Percentiles rank a stretch among this genome's conserved stretches.
Evolutionary conservation across 2,888 invertebrate species (phyloP).

Genomic region (Operophtera brumata): DNA sequence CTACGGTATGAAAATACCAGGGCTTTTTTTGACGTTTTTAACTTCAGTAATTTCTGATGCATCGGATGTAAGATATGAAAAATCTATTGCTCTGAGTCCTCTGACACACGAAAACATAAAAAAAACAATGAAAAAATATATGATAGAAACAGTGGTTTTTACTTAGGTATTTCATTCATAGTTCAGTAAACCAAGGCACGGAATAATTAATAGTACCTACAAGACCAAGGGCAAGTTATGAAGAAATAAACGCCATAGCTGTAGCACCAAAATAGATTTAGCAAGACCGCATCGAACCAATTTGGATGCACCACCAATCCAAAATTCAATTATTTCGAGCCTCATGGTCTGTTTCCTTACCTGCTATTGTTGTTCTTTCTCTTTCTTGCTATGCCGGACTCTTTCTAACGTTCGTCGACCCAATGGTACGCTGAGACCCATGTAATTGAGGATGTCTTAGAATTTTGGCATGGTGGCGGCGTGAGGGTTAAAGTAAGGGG

Average conservation of each 20-base stretch:
- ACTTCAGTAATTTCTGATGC: too few relatives aligned
- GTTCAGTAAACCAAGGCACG: too few relatives aligned
- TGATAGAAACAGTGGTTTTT: too few relatives aligned
- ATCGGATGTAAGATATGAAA: too few relatives aligned
- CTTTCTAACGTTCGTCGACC: conserved; percentile 38
- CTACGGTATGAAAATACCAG: too few relatives aligned
- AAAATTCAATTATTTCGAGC: conserved; percentile 32
- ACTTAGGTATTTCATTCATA: too few relatives aligned
- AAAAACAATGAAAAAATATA: too few relatives aligned
- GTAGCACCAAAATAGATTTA: conserved; percentile 23
- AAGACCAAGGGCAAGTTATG: too few relatives aligned
- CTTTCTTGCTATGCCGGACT: conserved; percentile 22
- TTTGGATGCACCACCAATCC: conserved; percentile 28
- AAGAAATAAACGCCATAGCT: conserved; percentile 1
- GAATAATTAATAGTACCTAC: too few relatives aligned
- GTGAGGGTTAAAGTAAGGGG: conserved; percentile 10
- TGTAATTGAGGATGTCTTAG: conserved; percentile 12
- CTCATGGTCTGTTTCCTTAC: conserved; percentile 46
- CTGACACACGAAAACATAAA: too few relatives aligned
- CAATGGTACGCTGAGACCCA: conserved; percentile 16
- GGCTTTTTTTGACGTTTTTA: too few relatives aligned
- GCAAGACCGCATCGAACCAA: conserved; percentile 27
- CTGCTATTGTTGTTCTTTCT: conserved; percentile 57
- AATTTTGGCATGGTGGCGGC: conserved; percentile 19
- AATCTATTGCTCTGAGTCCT: too few relatives aligned